Evolutionary conservation across 2,888 invertebrate species (phyloP).

Genomic region (Polylopha cassiicola): DNA sequence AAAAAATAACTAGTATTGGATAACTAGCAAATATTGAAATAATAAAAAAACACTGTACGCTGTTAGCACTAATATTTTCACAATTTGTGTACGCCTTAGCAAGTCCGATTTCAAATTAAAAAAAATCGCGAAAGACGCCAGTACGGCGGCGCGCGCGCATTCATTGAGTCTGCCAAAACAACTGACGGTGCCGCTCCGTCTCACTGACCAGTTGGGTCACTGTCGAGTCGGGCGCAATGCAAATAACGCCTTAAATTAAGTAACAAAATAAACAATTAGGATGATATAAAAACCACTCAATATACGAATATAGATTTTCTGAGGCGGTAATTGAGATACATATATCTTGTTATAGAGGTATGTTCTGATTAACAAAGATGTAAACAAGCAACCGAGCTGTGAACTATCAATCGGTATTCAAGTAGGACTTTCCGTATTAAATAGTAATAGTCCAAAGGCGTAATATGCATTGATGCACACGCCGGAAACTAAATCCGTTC

Average conservation of each 20-base stretch:
- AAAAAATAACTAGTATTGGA: slow-evolving; percentile 2
- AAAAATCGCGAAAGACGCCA: slow-evolving; percentile 28
- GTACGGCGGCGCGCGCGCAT: slow-evolving; percentile 51
- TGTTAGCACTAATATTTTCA: slow-evolving; percentile 11
- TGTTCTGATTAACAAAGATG: too few relatives aligned
- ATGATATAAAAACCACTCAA: too few relatives aligned
- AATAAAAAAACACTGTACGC: slow-evolving; percentile 13
- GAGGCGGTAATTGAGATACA: too few relatives aligned
- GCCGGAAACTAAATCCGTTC: slow-evolving; percentile 18
- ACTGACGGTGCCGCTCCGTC: slow-evolving; percentile 66
- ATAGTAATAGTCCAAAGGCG: slow-evolving; percentile 1
- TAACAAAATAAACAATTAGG: too few relatives aligned
- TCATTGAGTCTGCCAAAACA: slow-evolving; percentile 58
- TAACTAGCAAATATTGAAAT: slow-evolving; percentile 10
- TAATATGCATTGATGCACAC: slow-evolving; percentile 22
- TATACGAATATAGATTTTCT: too few relatives aligned
- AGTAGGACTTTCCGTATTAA: slow-evolving; percentile 3
- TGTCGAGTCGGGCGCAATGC: slow-evolving; percentile 36
- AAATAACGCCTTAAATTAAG: slow-evolving; percentile 20
- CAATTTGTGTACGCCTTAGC: slow-evolving; percentile 13
- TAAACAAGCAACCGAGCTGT: slow-evolving; percentile 10
- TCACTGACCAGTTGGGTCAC: slow-evolving; percentile 56
- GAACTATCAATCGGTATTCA: too few relatives aligned
- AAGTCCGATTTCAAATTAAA: slow-evolving; percentile 26
- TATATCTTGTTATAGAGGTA: too few relatives aligned